Conservation (phyloP, 2,113 vertebrate genomes). For the Dasyurus viverrinus region DNA sequence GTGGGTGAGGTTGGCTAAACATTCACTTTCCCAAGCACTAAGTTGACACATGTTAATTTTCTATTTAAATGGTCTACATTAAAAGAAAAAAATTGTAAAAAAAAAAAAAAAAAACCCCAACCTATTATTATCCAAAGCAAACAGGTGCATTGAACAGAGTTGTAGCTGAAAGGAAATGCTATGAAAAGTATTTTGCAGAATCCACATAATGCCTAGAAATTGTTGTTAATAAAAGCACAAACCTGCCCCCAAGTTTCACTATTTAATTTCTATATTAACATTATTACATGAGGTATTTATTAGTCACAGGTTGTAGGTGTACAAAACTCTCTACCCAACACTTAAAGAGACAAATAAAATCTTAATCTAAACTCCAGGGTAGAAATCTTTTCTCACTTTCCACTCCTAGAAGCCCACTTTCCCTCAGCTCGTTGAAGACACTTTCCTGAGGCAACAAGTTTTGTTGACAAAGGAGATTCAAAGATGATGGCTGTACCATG, state of each 20-base stretch:
- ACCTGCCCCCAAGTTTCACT: conserved; percentile 51
- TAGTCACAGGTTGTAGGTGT: background rate
- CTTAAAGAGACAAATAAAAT: conserved; percentile 3
- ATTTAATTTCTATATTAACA: conserved; percentile 75
- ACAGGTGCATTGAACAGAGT: conserved; percentile 44
- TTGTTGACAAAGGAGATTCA: background rate
- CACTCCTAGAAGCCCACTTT: background rate
- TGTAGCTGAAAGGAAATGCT: conserved; percentile 62
- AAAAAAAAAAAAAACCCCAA: conserved; percentile 16
- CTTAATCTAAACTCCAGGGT: background rate
- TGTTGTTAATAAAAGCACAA: conserved; percentile 74
- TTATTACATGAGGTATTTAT: conserved; percentile 6
- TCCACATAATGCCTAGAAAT: conserved; percentile 55
- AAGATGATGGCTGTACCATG: background rate
- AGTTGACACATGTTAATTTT: conserved; percentile 38
- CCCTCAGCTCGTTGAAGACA: too few species aligned
- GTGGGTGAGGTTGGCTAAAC: background rate
- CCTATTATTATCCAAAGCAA: conserved; percentile 64
- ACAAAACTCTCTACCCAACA: background rate
- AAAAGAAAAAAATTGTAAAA: background rate
- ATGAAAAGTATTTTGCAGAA: conserved; percentile 59
- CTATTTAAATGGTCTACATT: conserved; percentile 23
- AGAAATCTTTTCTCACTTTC: background rate
- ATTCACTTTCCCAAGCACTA: conserved; percentile 37
- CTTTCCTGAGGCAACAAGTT: background rate